phyloP scores from a whole-genome alignment of 1,140 invertebrate species.

The Homarus americanus region DNA sequence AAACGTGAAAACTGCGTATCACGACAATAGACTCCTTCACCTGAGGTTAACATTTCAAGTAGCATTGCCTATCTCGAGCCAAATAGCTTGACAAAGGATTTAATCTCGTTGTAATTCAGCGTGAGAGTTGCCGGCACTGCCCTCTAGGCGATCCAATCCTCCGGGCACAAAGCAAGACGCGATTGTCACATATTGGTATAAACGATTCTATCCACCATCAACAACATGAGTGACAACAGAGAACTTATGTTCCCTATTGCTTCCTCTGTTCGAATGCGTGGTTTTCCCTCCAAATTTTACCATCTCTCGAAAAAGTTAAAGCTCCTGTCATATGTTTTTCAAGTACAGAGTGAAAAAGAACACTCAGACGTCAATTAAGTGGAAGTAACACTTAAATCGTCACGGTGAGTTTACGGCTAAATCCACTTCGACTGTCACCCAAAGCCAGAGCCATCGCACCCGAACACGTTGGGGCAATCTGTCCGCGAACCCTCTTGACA shows the following conservation, averaged over 20 bases:
- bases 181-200: slow-evolving; percentile 72
- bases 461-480: slow-evolving; percentile 63
- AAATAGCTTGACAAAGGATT: slow-evolving; percentile 71
- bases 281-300: too few species aligned
- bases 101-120: slow-evolving; percentile 70
- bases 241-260: slow-evolving; percentile 65
- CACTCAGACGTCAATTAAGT: not conserved
- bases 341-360: too few species aligned
- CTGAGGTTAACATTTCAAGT: slow-evolving; percentile 70
- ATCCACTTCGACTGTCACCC: not conserved
- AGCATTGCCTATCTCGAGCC: slow-evolving; percentile 71
- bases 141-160: slow-evolving; percentile 68
- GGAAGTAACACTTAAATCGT: not conserved
- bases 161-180: slow-evolving; percentile 66
- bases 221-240: slow-evolving; percentile 72
- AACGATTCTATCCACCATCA: slow-evolving; percentile 70
- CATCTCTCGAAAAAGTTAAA: too few species aligned
- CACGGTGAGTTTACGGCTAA: not conserved
- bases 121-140: slow-evolving; percentile 61
- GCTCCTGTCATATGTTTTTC: too few species aligned
- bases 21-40: slow-evolving; percentile 61
- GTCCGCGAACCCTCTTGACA: slow-evolving; percentile 68
- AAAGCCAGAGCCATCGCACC: slow-evolving; percentile 16
- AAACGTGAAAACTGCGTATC: slow-evolving; percentile 32
- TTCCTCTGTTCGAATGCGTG: slow-evolving; percentile 3